Base-by-base conservation (phyloP, 2,797 vertebrate genomes). In the Acanthis flammea region DNA sequence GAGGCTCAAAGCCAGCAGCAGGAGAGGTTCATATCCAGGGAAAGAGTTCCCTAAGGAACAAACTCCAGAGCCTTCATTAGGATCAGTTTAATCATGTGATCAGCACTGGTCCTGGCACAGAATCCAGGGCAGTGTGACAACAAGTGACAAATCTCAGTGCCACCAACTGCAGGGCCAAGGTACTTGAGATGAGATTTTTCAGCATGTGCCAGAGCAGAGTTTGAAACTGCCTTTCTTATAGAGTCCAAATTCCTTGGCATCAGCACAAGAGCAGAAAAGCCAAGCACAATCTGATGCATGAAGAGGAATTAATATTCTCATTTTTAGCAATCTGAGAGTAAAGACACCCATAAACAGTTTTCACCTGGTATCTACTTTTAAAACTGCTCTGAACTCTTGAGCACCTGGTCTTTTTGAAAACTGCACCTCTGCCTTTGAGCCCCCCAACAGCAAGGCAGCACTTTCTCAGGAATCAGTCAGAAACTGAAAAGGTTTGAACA, bases 271-370 rank as follows among this genome's bases (percentile, higher is more conserved):
- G 18, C n/a, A 62, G 39, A 42, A 55, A 55, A 15, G 21, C 24
- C 42, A 57, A 14, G 4, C 12, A 25, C 7, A 55, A 14, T 1
- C 4, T 3, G 23, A 48, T 28, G 14, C 17, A 25, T 0, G 1
- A 44, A 55, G 19, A 47, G 21, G 33, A 82, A 58, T 61, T 27
- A 30, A 9, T 14, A 54, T 28, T 6, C 31, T 33, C 12, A 45
- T 27, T 44, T 39, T 74, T 35, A 45, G 21, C 19, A 47, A 14
- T 19, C 9, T 19, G 10, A 48, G 16, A 23, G 8, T 24, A 68
- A 72, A 77, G 39, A 2, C 21, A 44, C 37, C 65, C 21, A 3
- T 10, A 35, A 33, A 19, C 2, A 67, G 19, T 10, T 76, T 18
- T 37, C 35, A 17, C 45, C 68, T 57, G 33, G 7, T 22, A 35